Base-by-base conservation (phyloP, 92 coral and sea anemone species). In the Siderastrea radians region DNA sequence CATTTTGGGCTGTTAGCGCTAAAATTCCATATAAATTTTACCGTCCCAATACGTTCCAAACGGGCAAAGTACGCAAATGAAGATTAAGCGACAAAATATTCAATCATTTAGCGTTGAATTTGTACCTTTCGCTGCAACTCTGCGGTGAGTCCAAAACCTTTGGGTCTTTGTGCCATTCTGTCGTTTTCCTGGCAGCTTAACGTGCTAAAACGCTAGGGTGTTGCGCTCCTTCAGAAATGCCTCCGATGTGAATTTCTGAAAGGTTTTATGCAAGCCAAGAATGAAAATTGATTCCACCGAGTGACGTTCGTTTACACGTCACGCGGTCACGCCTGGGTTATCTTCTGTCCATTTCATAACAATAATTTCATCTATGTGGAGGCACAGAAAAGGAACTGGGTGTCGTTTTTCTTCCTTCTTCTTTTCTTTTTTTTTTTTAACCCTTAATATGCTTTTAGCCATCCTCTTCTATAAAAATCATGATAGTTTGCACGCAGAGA, bases 121-220 rank as follows among this genome's bases (percentile, higher is more conserved):
- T 77, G 77, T 80, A 93, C 96, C 93, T 96, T 96, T 74, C 93
- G 57, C 76, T 87, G 86, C 17, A 95, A 58, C 53, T 96, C 99
- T 46, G 98, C 99, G 7, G 96, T 89, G 93, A 96, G 68, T 4
- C 99, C 99, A 67, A 76, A 96, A 1, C 99, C 99, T 79, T 91
- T 94, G 14, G 98, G 99, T 89, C 99, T 85, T 26, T 83, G 52
- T 46, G 99, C 98, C 99, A 96, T 96, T 68, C 38, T 76, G 49
- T 54, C 8, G 14, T 19, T 44, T 70, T 55, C 16, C n/a, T 82
- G 16, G 2, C 5, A 38, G 51, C 54, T n/a, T 3, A 45, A 16
- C 38, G 77, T 57, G 1, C 10, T 4, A 9, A 13, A 19, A 59
- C 48, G 74, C 5, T 7, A 17, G 19, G 13, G 2, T 55, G 1